These are phyloP conservation scores for Euspilapteryx auroguttella DNA, from an alignment of 2,888 invertebrate genomes.

Conservation along the genomic window DNA sequence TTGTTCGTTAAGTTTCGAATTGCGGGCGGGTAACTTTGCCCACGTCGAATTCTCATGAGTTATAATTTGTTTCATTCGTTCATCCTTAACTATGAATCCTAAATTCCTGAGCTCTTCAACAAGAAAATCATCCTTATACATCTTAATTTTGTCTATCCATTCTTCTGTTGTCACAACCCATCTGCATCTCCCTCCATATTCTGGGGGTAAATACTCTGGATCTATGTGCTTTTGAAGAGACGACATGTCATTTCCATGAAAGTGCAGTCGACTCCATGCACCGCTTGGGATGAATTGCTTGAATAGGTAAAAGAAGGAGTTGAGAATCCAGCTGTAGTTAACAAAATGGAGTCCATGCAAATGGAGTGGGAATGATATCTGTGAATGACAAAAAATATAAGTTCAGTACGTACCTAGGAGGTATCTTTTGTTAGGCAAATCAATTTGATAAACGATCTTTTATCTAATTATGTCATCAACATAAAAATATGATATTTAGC, in stretches of 20 bases:
- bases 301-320: conserved; percentile 73
- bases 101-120: conserved; percentile 64
- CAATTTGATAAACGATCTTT: too few species aligned
- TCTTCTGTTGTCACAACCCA: conserved; percentile 65
- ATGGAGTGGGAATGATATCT: conserved; percentile 74
- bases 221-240: conserved; percentile 37
- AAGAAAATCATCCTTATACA: conserved; percentile 51
- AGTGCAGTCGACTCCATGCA: conserved; percentile 58
- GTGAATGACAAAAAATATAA: too few species aligned
- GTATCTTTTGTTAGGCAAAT: too few species aligned
- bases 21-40: too few species aligned
- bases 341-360: conserved; percentile 75
- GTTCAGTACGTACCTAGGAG: too few species aligned
- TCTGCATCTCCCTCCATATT: conserved; percentile 54
- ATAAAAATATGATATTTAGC: too few species aligned
- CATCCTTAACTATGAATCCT: conserved; percentile 47
- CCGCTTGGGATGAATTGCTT: conserved; percentile 71
- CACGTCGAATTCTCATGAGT: too few species aligned
- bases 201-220: conserved; percentile 31
- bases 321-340: conserved; percentile 78
- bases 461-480: too few species aligned
- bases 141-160: conserved; percentile 59
- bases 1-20: conserved; percentile 4
- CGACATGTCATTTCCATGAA: conserved; percentile 35
- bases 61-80: too few species aligned